Percentiles rank a stretch among this genome's conserved stretches.
phyloP scores from a whole-genome alignment of 2,113 vertebrate genomes.

The Desmodus rotundus region DNA sequence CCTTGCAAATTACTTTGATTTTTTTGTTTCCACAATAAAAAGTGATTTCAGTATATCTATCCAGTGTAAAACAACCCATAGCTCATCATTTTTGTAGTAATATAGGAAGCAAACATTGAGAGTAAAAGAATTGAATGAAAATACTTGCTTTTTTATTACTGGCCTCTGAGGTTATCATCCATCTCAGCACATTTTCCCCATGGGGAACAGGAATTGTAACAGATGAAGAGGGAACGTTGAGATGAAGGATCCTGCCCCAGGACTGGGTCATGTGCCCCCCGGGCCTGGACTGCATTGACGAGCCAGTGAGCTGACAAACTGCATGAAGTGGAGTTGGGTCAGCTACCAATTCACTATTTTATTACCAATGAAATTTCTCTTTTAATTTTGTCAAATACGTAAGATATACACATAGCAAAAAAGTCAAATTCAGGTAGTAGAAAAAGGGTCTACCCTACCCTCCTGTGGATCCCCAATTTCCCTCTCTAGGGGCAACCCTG shows the following conservation, averaged over 20 bases:
- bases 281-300: neutral
- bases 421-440: neutral
- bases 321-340: neutral
- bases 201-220: neutral
- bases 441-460: neutral
- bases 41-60: neutral
- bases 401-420: neutral
- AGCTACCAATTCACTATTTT: neutral
- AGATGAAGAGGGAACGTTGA: neutral
- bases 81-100: neutral
- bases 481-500: neutral
- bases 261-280: neutral
- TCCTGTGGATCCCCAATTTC: neutral
- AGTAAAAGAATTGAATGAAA: neutral
- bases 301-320: neutral
- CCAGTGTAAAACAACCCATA: neutral
- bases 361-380: neutral
- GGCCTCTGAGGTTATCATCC: neutral
- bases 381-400: neutral
- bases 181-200: neutral
- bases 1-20: neutral
- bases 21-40: constrained; percentile 1
- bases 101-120: neutral
- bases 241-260: neutral
- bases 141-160: neutral